A percentile compares a stretch with the other conserved stretches of the same genome.
Evolutionary conservation across 2,888 invertebrate genomes (phyloP).

Genomic region (Vannuccia rotundouncinata): DNA sequence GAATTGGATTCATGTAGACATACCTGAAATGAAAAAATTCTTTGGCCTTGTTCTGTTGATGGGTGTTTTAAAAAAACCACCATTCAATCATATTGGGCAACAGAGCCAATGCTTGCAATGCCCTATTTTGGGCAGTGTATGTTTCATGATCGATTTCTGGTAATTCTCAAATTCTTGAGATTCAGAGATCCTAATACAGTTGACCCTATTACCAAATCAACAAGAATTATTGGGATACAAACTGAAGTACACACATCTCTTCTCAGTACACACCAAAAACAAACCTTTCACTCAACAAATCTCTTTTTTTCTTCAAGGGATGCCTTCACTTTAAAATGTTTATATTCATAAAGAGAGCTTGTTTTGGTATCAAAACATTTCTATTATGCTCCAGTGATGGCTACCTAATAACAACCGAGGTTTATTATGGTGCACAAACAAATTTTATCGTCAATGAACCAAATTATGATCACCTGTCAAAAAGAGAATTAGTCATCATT

Average conservation of each 20-base stretch:
- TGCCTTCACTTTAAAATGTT: not conserved
- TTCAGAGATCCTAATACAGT: not conserved
- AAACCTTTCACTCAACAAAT: not conserved
- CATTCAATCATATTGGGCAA: not conserved
- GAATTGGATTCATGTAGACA: too few relatives aligned
- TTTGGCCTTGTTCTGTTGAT: not conserved
- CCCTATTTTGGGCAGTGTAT: not conserved
- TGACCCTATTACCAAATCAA: not conserved
- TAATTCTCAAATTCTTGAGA: not conserved
- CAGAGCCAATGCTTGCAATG: not conserved
- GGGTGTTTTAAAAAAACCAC: conserved; percentile 8
- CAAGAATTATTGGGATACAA: not conserved
- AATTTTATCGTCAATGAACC: not conserved
- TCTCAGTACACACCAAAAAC: not conserved
- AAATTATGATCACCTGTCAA: not conserved
- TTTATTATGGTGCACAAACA: not conserved
- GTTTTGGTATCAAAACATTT: not conserved
- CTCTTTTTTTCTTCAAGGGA: not conserved
- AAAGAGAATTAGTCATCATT: not conserved
- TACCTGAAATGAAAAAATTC: conserved; percentile 21
- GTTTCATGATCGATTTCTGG: not conserved
- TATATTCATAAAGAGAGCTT: not conserved
- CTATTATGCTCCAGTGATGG: not conserved
- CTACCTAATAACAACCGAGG: not conserved
- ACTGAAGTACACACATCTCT: not conserved